These are phyloP conservation scores for Eremobia ochroleuca DNA, from an alignment of 2,888 invertebrate genomes.

Conservation along the genomic window DNA sequence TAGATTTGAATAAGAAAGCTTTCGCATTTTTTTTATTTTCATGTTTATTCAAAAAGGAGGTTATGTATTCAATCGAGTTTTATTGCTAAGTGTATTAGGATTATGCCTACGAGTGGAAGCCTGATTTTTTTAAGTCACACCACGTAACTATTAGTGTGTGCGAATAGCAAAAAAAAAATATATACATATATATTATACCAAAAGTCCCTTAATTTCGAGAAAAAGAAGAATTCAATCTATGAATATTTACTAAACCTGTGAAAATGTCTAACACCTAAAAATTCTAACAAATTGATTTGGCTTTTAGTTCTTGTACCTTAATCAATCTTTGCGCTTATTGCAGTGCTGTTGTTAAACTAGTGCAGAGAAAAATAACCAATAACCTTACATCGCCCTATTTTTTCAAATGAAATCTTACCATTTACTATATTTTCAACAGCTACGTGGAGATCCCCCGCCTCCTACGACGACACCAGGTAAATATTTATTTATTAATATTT, in stretches of 20 bases:
- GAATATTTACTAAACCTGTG: slow-evolving; percentile 16
- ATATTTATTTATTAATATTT: neutral
- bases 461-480: slow-evolving; percentile 4
- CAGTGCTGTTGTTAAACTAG: slow-evolving; percentile 46
- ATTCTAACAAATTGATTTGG: slow-evolving; percentile 46
- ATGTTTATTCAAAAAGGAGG: neutral
- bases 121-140: neutral
- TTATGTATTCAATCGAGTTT: neutral
- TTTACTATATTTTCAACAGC: slow-evolving; percentile 32
- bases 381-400: slow-evolving; percentile 8
- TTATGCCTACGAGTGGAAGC: too few species aligned
- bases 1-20: slow-evolving; percentile 18
- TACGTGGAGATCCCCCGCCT: neutral
- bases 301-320: slow-evolving; percentile 37
- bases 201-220: neutral
- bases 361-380: slow-evolving; percentile 47
- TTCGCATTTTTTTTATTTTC: slow-evolving; percentile 6
- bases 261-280: slow-evolving; percentile 40
- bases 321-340: slow-evolving; percentile 66
- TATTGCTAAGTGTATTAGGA: neutral
- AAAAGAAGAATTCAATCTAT: neutral
- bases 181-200: too few species aligned
- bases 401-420: slow-evolving; percentile 17
- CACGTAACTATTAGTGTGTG: too few species aligned
- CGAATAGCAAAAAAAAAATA: neutral